A percentile compares a stretch with the other conserved stretches of the same genome.
Evolutionary conservation across 2,797 vertebrate genomes (phyloP).

Genomic region (Emys orbicularis): DNA sequence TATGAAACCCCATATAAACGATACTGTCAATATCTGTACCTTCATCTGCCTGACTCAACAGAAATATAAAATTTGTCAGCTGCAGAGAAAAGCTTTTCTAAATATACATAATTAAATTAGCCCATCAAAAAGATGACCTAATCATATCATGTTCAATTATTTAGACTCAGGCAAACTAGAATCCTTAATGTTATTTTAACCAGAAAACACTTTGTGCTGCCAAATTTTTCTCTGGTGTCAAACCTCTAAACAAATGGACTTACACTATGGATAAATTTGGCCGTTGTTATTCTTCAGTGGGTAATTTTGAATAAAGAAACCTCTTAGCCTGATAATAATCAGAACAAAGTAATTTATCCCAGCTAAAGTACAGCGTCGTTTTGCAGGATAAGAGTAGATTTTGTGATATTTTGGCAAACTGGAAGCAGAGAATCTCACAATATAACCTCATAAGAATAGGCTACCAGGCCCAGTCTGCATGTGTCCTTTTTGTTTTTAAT

Average conservation of each 20-base stretch:
- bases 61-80: slow-evolving; percentile 21
- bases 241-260: background rate
- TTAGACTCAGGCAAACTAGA: background rate
- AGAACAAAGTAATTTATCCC: background rate
- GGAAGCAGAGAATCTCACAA: background rate
- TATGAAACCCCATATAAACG: background rate
- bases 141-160: slow-evolving; percentile 48
- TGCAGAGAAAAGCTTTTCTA: slow-evolving; percentile 19
- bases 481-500: background rate
- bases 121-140: slow-evolving; percentile 48
- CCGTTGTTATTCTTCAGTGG: background rate
- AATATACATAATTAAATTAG: slow-evolving; percentile 55
- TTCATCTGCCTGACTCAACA: slow-evolving; percentile 1
- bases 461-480: background rate
- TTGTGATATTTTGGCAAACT: background rate
- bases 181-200: slow-evolving; percentile 10
- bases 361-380: background rate
- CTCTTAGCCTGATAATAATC: background rate
- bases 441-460: background rate
- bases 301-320: background rate
- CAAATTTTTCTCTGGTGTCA: background rate
- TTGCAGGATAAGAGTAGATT: background rate
- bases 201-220: background rate
- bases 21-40: background rate
- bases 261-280: background rate